A percentile compares a stretch with the other conserved stretches of the same genome.
Evolutionary conservation across 2,113 vertebrate species (phyloP).

Genomic region (Leucopsar rothschildi): DNA sequence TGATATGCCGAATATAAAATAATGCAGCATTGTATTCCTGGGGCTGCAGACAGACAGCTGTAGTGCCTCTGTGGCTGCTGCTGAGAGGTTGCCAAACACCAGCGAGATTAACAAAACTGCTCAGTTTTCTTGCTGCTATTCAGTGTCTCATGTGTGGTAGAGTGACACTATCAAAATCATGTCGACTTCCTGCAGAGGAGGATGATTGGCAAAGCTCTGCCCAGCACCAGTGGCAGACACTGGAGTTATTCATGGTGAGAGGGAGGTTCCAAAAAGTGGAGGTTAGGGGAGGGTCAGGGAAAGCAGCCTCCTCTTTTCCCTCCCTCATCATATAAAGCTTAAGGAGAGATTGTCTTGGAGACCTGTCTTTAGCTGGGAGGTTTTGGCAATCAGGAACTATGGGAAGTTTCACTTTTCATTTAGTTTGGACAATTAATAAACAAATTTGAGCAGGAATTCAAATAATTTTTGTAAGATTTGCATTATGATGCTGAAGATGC

Average conservation of each 20-base stretch:
- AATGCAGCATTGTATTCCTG: constrained; percentile 58
- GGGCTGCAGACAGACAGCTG: constrained; percentile 63
- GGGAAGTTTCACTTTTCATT: background rate
- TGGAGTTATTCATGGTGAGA: constrained; percentile 39
- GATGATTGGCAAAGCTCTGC: constrained; percentile 58
- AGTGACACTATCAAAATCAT: constrained; percentile 67
- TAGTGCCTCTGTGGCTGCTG: constrained; percentile 61
- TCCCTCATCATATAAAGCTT: background rate
- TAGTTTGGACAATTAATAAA: background rate
- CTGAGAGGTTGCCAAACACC: constrained; percentile 61
- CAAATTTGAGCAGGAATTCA: background rate
- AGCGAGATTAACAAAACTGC: constrained; percentile 64
- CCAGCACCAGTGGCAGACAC: constrained; percentile 45
- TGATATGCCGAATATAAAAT: constrained; percentile 54
- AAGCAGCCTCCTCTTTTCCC: background rate
- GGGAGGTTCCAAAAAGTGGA: constrained; percentile 44
- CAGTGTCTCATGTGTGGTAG: constrained; percentile 43
- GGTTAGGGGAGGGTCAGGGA: constrained; percentile 32
- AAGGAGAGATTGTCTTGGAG: background rate
- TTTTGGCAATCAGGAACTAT: background rate
- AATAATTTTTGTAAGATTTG: background rate
- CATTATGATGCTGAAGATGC: background rate
- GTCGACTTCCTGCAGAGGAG: constrained; percentile 59
- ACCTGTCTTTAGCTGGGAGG: background rate
- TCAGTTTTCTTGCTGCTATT: constrained; percentile 67